Base-by-base conservation (phyloP, 2,797 vertebrate species). In the Diceros bicornis region DNA sequence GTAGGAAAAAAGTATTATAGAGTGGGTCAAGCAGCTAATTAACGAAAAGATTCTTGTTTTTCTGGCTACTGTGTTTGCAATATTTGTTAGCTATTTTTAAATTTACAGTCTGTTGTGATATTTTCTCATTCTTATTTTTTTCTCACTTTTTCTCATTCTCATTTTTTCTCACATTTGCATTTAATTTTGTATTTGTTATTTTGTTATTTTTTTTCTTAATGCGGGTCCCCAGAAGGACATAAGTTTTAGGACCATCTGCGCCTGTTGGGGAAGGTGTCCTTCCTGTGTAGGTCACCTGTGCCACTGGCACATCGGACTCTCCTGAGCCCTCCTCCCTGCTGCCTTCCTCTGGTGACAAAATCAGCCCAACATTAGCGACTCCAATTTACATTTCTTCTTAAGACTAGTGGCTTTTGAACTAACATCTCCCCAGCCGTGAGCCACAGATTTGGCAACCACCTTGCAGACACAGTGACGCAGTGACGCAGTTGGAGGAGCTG, bases 121-220 rank as follows among this genome's bases (percentile, higher is more conserved):
- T 27, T 89, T 50, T 64, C 37, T 87, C 32, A 50, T 29, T 57
- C 12, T 89, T 52, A 32, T 59, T 50, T 79, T 84, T 59, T 34
- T 18, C 41, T 72, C 89, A 25, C 8, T 7, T 9, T 79, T n/a
- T 41, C 11, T 81, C 13, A 20, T 32, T 37, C 21, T 94, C 44
- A n/a, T 20, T 68, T 81, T 89, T 61, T 34, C 62, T 84, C 55
- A 17, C 2, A 11, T 52, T 81, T 75, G 82, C 29, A 84, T 34
- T 59, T 81, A 27, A 81, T 89, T 96, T 91, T 66, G 34, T 50
- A 62, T 32, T 94, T 41, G 12, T 74, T 66, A 44, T 34, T 89
- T 61, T 62, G 0, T 44, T 44, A 32, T 79, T 69, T 20, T 41
- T 50, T 81, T 69, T 20, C 6, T n/a, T 18, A 77, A 47, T 59